phyloP scores from a whole-genome alignment of 2,888 invertebrate species.

The Taphrorychus bicolor region DNA sequence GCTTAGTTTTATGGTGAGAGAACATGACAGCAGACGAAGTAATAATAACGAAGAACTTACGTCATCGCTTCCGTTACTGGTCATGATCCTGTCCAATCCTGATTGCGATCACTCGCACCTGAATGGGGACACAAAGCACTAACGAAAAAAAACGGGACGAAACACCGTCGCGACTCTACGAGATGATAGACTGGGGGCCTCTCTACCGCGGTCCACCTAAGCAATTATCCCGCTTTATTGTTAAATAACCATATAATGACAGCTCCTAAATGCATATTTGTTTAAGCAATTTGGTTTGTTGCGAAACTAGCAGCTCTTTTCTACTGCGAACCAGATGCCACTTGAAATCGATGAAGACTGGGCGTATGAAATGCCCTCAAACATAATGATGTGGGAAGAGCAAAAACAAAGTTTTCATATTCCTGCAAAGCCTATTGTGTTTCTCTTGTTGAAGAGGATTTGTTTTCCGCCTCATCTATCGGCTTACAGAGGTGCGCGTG shows the following conservation, averaged over 20 bases:
- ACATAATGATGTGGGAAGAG: no score
- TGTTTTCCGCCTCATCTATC: no score
- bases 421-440: no score
- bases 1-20: no score
- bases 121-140: slow-evolving; percentile 9
- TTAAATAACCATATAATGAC: slow-evolving; percentile 28
- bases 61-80: slow-evolving; percentile 27
- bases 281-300: slow-evolving; percentile 11
- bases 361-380: no score
- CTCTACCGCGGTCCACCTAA: slow-evolving; percentile 9
- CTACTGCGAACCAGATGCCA: not conserved
- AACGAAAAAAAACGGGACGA: slow-evolving; percentile 28
- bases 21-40: not conserved
- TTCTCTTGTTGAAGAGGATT: no score
- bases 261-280: slow-evolving; percentile 15
- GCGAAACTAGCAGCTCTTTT: slow-evolving; percentile 4
- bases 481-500: no score
- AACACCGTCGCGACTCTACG: slow-evolving; percentile 18
- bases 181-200: slow-evolving; percentile 26
- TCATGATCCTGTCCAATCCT: slow-evolving; percentile 14
- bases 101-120: not conserved
- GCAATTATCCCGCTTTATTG: slow-evolving; percentile 34
- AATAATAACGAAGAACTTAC: slow-evolving; percentile 15
- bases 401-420: not conserved
- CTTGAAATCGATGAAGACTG: not conserved